Conservation (phyloP, 2,797 vertebrate species). For the Botia kubotai region DNA sequence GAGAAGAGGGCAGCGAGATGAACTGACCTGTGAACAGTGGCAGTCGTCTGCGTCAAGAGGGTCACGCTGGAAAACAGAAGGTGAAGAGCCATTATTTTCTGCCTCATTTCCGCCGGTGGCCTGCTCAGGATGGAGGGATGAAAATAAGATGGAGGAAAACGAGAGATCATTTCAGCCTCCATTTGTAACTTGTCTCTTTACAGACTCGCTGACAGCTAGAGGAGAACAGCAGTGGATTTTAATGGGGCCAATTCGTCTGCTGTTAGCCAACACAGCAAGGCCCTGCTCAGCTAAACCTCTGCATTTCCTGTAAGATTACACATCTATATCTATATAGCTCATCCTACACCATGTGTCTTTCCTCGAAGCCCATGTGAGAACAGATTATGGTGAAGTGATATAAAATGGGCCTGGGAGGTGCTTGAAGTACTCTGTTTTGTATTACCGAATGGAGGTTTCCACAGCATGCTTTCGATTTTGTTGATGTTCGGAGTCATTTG, state of each 20-base stretch:
- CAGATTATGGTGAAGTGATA: conserved; percentile 33
- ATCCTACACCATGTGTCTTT: conserved; percentile 22
- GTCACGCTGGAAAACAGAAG: conserved; percentile 50
- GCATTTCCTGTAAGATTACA: conserved; percentile 41
- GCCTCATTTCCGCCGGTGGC: conserved; percentile 55
- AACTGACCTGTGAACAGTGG: conserved; percentile 58
- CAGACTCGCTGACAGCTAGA: conserved; percentile 43
- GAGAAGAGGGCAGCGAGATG: conserved; percentile 40
- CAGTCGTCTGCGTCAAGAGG: conserved; percentile 44
- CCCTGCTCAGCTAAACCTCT: conserved; percentile 14
- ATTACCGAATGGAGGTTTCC: conserved; percentile 30
- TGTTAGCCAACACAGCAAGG: conserved; percentile 40
- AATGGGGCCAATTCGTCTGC: conserved; percentile 49
- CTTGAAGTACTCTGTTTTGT: conserved; percentile 2
- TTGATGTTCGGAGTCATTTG: conserved; percentile 42
- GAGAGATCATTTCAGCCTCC: conserved; percentile 43
- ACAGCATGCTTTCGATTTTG: conserved; percentile 25
- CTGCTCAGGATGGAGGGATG: conserved; percentile 42
- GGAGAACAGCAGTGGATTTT: conserved; percentile 50
- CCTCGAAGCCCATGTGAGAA: conserved; percentile 27
- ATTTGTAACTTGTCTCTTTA: conserved; percentile 54
- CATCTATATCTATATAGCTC: conserved; percentile 38
- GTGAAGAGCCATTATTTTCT: conserved; percentile 54
- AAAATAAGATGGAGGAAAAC: conserved; percentile 39
- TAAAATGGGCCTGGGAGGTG: conserved; percentile 5